These are phyloP conservation scores for Lutjanus argentimaculatus DNA, from an alignment of 2,797 vertebrate species.

Conservation along the genomic window DNA sequence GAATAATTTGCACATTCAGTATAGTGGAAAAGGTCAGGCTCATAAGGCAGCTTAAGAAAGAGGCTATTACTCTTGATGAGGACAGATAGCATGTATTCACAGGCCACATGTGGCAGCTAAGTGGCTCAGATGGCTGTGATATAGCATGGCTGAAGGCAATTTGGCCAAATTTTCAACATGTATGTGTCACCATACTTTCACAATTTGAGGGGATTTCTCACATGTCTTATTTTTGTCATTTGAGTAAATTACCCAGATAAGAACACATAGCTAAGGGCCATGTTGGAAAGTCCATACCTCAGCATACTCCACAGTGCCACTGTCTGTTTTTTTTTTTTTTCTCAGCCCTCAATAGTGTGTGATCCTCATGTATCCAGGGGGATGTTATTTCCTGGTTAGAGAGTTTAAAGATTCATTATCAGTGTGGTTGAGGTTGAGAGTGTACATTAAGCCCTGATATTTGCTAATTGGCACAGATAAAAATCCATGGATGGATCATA, in stretches of 20 bases:
- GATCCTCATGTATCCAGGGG: background rate
- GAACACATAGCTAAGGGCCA: conserved; percentile 11
- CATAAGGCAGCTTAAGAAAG: conserved; percentile 68
- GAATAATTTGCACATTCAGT: conserved; percentile 77
- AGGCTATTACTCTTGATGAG: conserved; percentile 71
- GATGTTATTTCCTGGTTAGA: background rate
- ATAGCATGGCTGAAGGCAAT: conserved; percentile 44
- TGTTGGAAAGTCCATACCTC: background rate
- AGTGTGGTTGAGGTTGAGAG: background rate
- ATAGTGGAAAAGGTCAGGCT: conserved; percentile 74
- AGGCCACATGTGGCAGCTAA: conserved; percentile 48
- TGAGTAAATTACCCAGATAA: conserved; percentile 33
- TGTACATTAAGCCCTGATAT: background rate
- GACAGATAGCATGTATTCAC: conserved; percentile 55
- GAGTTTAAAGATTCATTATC: background rate
- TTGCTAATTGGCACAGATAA: background rate
- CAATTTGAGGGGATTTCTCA: conserved; percentile 27
- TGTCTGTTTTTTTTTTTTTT: background rate
- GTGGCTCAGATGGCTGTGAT: conserved; percentile 42
- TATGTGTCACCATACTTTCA: conserved; percentile 38
- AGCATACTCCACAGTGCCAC: too few relatives aligned
- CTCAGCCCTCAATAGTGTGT: background rate
- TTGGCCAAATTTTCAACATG: conserved; percentile 50
- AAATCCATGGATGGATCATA: too few relatives aligned
- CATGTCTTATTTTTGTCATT: conserved; percentile 19